Percentiles rank a stretch among this genome's conserved stretches.
These are phyloP conservation scores for Cremastobaeus sp. DNA, from an alignment of 2,888 invertebrate species.

Conservation along the genomic window DNA sequence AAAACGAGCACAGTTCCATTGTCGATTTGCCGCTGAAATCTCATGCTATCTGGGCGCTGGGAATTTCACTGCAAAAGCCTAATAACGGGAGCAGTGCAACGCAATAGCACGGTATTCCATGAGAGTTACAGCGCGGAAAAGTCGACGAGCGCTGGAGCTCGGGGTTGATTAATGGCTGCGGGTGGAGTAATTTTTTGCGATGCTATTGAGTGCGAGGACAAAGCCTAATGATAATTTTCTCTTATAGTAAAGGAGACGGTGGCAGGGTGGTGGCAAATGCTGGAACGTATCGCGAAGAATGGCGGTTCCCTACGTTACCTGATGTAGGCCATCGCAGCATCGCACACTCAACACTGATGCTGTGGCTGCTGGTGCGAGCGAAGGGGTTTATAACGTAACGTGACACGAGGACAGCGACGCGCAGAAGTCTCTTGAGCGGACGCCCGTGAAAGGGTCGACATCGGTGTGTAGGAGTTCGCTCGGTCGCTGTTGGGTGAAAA, in stretches of 20 bases:
- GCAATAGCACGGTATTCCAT: too few species aligned
- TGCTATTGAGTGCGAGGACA: too few species aligned
- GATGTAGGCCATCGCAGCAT: slow-evolving; percentile 75
- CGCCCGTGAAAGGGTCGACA: slow-evolving; percentile 19
- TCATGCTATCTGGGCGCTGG: too few species aligned
- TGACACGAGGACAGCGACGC: slow-evolving; percentile 16
- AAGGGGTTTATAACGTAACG: slow-evolving; percentile 43
- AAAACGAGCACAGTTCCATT: too few species aligned
- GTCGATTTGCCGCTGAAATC: too few species aligned
- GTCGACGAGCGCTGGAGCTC: too few species aligned
- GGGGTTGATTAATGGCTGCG: too few species aligned
- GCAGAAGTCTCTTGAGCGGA: background rate
- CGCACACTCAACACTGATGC: slow-evolving; percentile 51
- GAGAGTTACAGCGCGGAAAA: background rate
- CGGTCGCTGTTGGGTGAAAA: slow-evolving; percentile 24
- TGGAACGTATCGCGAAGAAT: slow-evolving; percentile 72
- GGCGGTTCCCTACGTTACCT: slow-evolving; percentile 74
- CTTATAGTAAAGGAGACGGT: slow-evolving; percentile 82
- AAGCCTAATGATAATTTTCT: slow-evolving; percentile 27
- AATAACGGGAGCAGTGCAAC: too few species aligned
- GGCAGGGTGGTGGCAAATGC: slow-evolving; percentile 79
- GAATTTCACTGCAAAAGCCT: too few species aligned
- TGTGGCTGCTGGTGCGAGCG: slow-evolving; percentile 34
- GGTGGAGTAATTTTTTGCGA: too few species aligned
- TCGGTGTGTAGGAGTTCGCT: slow-evolving; percentile 30